A percentile compares a stretch with the other conserved stretches of the same genome.
phyloP scores from a whole-genome alignment of 2,113 vertebrate genomes.

The Mesembrinibis cayennensis region DNA sequence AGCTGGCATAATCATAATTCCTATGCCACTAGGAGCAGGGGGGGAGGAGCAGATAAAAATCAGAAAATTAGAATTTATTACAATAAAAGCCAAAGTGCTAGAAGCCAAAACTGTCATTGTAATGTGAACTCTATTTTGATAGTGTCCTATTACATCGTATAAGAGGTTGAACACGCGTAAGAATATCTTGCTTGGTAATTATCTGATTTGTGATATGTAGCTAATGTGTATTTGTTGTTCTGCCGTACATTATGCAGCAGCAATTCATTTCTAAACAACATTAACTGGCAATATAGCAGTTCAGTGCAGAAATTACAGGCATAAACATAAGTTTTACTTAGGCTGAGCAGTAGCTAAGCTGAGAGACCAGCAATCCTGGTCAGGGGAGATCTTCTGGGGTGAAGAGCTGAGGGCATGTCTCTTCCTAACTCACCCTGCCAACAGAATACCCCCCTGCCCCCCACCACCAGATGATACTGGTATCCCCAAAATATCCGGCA shows the following conservation, averaged over 20 bases:
- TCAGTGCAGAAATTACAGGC: slow-evolving; percentile 10
- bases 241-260: slow-evolving; percentile 12
- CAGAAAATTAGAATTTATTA: slow-evolving; percentile 67
- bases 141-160: slow-evolving; percentile 9
- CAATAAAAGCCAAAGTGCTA: slow-evolving; percentile 41
- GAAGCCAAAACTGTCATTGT: slow-evolving; percentile 41
- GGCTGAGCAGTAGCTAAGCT: neutral
- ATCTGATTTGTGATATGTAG: slow-evolving; percentile 58
- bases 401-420: neutral
- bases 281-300: neutral
- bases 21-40: neutral
- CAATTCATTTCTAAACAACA: slow-evolving; percentile 37
- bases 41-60: slow-evolving; percentile 58
- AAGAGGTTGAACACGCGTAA: neutral
- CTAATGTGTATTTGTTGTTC: slow-evolving; percentile 56
- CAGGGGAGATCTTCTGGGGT: neutral
- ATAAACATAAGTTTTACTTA: neutral
- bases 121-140: slow-evolving; percentile 35
- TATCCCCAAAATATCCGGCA: neutral
- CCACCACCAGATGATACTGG: neutral
- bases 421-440: neutral
- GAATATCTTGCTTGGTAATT: slow-evolving; percentile 37
- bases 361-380: neutral
- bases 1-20: slow-evolving; percentile 37
- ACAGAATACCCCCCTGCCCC: neutral